Evolutionary conservation across 2,888 invertebrate genomes (phyloP), one percentile per base, ranked within the genome.

Genomic region (Erebia palarica): DNA sequence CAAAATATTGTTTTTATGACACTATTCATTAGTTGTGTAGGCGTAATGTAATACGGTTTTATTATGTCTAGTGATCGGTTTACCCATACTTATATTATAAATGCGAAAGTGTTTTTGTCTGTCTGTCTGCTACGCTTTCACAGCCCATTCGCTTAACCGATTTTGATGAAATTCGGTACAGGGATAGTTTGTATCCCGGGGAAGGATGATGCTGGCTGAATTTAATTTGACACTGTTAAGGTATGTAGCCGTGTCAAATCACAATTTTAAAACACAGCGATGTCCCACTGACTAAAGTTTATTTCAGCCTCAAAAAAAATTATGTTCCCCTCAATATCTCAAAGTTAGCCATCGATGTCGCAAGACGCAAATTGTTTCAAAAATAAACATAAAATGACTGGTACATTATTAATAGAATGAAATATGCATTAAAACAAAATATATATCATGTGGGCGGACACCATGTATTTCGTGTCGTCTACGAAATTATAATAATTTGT

Each of bases 1-100:
- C 42, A 16, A 44, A 16, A 60, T n/a, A 44, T 44, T 16, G 60
- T 44, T 44, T 60, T 60, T 60, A 60, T 60, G 60, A 60, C 60
- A 44, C 16, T 16, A 3, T 16, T n/a, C 11, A 44, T 60, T 16
- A 60, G 16, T 44, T 11, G 60, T 44, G 60, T 42, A 11, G 44
- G 60, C 44, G 44, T 16, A 60, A 44, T 5, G 42, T 44, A 44
- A 44, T 60, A 13, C 1, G 44, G 42, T 44, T 42, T 42, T 16
- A 44, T 42, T 42, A 60, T 44, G 9, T 53, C 16, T 53, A n/a
- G 53, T 53, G 9, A 1, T 53, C 27, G 27, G 27, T 27, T 3
- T 27, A 27, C 4, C 36, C 36, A 36, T 36, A 36, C 36, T 1
- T 3, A 27, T 27, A 27, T 27, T 27, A 27, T 27, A 27, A 27